Evolutionary conservation across 2,797 vertebrate species (phyloP).

Genomic region (Ceyx erithaca): DNA sequence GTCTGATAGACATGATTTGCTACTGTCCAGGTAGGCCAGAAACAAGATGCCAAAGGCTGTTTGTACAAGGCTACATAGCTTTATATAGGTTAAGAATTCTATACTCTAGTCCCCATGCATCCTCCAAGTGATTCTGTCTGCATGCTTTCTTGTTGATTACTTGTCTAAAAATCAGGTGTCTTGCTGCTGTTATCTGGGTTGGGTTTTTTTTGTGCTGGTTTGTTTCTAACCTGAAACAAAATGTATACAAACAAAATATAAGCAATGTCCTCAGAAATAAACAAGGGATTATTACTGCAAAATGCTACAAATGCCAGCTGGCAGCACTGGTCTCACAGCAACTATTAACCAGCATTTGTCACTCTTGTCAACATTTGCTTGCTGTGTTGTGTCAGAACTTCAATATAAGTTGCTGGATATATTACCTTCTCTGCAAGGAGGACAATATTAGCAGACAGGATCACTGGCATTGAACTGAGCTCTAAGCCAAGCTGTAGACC

Average conservation of each 20-base stretch:
- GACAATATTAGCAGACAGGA: conserved; percentile 67
- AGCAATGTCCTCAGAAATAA: conserved; percentile 21
- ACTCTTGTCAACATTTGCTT: conserved; percentile 63
- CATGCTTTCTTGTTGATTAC: conserved; percentile 69
- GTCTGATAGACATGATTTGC: conserved; percentile 58
- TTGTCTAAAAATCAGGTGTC: conserved; percentile 55
- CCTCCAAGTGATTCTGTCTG: conserved; percentile 61
- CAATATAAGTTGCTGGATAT: conserved; percentile 74
- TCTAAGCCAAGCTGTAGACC: conserved; percentile 59
- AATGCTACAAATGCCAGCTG: conserved; percentile 30
- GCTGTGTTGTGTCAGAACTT: conserved; percentile 75
- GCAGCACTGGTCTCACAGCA: conserved; percentile 21
- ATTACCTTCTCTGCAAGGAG: conserved; percentile 45
- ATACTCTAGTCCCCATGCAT: conserved; percentile 28
- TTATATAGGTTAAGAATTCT: conserved; percentile 66
- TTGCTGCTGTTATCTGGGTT: conserved; percentile 15
- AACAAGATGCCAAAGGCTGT: conserved; percentile 58
- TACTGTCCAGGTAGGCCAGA: conserved; percentile 79
- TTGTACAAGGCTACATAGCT: conserved; percentile 37
- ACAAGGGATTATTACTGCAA: conserved; percentile 17
- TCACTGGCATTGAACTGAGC: conserved; percentile 45
- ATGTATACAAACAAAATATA: conserved; percentile 40
- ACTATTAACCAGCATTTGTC: conserved; percentile 20
- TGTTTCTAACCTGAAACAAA: conserved; percentile 47
- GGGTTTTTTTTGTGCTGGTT: not conserved